phyloP scores from a whole-genome alignment of 2,888 invertebrate genomes.

The Heliconius erato region DNA sequence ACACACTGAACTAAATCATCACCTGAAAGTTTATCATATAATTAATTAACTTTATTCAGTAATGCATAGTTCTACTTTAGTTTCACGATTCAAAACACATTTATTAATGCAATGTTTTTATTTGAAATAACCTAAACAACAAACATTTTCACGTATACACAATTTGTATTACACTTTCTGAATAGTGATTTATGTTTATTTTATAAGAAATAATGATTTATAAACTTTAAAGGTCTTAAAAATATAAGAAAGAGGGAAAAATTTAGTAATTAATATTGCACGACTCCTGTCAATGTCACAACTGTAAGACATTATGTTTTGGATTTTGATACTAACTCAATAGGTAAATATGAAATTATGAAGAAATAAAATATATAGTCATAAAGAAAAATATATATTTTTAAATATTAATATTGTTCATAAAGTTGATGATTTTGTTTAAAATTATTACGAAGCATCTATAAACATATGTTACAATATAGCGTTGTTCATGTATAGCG shows the following conservation, averaged over 20 bases:
- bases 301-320: slow-evolving; percentile 1
- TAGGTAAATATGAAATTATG: neutral
- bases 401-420: neutral
- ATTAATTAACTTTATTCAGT: slow-evolving; percentile 30
- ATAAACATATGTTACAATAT: neutral
- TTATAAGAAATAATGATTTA: neutral
- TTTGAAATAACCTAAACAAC: slow-evolving; percentile 35
- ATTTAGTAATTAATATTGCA: slow-evolving; percentile 33
- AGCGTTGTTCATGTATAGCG: neutral
- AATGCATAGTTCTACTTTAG: neutral
- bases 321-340: neutral
- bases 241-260: slow-evolving; percentile 36
- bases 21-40: slow-evolving; percentile 65
- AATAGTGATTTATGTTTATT: neutral
- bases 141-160: neutral
- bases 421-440: neutral
- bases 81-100: slow-evolving; percentile 44
- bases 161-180: neutral
- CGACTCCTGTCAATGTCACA: slow-evolving; percentile 33
- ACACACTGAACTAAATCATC: slow-evolving; percentile 81
- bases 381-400: neutral
- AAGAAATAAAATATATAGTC: neutral
- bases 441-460: neutral
- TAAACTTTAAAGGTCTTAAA: neutral
- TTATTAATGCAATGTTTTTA: slow-evolving; percentile 37